phyloP scores from a whole-genome alignment of 1,140 invertebrate genomes.

The Dendrolimus kikuchii region DNA sequence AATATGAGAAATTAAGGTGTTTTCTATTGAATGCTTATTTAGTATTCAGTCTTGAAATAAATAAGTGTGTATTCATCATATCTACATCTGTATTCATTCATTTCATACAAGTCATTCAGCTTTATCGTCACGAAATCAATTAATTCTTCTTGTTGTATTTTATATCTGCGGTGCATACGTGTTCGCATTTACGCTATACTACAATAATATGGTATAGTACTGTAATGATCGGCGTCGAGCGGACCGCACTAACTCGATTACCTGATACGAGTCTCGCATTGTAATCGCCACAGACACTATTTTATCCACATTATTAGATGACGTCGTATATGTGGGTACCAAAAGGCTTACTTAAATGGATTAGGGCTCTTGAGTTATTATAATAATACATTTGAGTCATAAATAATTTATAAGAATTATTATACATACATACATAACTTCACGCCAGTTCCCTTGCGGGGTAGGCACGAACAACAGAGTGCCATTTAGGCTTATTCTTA shows the following conservation, averaged over 20 bases:
- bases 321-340: conserved; percentile 5
- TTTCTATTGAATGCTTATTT: too few species aligned
- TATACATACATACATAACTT: too few species aligned
- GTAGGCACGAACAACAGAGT: too few species aligned
- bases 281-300: conserved; percentile 49
- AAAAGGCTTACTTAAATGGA: conserved; percentile 7
- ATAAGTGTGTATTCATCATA: too few species aligned
- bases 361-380: conserved; percentile 11
- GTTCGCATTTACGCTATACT: conserved; percentile 22
- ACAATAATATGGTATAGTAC: conserved; percentile 4
- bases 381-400: conserved; percentile 32
- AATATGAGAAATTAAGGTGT: too few species aligned
- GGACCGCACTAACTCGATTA: conserved; percentile 60
- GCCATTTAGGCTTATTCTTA: too few species aligned
- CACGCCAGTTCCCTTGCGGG: too few species aligned
- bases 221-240: conserved; percentile 50
- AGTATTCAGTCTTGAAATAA: too few species aligned
- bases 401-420: conserved; percentile 58
- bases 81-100: too few species aligned
- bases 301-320: conserved; percentile 49
- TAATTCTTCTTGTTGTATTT: neutral
- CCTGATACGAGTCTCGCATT: conserved; percentile 53
- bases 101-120: too few species aligned
- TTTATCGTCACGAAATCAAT: too few species aligned
- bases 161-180: conserved; percentile 27